phyloP scores from a whole-genome alignment of 2,113 vertebrate species.

The Pantherophis guttatus region DNA sequence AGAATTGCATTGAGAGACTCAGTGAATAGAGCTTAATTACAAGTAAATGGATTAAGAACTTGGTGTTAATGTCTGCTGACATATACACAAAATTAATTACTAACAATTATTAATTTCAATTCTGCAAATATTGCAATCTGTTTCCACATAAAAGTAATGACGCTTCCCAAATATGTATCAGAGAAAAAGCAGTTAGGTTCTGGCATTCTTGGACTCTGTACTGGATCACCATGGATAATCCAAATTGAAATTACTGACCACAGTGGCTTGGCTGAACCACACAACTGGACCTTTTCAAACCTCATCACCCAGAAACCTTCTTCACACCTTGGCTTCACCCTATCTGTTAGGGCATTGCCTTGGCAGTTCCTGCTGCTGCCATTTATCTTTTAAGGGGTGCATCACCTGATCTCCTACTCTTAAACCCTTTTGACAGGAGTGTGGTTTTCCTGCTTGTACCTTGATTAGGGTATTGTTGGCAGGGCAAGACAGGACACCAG shows the following conservation, averaged over 20 bases:
- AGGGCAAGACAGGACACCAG: too few relatives aligned
- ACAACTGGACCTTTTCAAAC: not conserved
- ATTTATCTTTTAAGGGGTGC: not conserved
- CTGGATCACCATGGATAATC: not conserved
- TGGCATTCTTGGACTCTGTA: not conserved
- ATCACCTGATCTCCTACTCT: not conserved
- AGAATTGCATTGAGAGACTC: not conserved
- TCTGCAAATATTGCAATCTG: not conserved
- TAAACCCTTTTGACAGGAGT: not conserved
- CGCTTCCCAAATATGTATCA: not conserved
- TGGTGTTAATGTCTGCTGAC: not conserved
- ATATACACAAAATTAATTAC: not conserved
- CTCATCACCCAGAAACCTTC: not conserved
- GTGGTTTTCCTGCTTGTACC: not conserved
- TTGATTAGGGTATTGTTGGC: not conserved
- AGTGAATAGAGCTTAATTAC: not conserved
- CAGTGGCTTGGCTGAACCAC: not conserved
- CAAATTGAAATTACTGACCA: not conserved
- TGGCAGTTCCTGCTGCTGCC: not conserved
- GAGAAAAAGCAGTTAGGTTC: not conserved
- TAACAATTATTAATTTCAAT: not conserved
- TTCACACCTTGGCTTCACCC: not conserved
- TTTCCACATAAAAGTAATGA: not conserved
- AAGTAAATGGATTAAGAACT: not conserved
- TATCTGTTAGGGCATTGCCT: not conserved